Percentiles rank a stretch among this genome's conserved stretches.
These are phyloP conservation scores for Holothuria glaberrima DNA, from an alignment of 35 echinoderm and acorn worm species.

Conservation along the genomic window DNA sequence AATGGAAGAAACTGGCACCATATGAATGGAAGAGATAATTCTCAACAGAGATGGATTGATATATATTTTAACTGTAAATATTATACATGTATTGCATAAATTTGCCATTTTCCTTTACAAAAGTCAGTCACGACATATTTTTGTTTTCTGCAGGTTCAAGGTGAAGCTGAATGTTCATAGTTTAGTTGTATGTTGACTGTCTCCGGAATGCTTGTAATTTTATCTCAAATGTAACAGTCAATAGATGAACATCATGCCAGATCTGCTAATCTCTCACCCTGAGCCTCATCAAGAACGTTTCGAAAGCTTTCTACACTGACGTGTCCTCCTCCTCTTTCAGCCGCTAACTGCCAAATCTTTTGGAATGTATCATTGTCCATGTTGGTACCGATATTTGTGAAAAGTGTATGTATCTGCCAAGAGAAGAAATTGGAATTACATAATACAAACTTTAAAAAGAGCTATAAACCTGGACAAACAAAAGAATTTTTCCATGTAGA, in stretches of 20 bases:
- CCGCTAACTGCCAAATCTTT: slow-evolving; percentile 83
- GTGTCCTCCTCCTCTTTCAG: slow-evolving; percentile 64
- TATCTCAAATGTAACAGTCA: too few relatives aligned
- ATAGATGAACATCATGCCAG: slow-evolving; percentile 1
- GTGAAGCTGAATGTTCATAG: too few relatives aligned
- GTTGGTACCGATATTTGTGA: slow-evolving; percentile 76
- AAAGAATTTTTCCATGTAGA: background rate
- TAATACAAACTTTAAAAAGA: background rate
- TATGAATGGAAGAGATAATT: too few relatives aligned
- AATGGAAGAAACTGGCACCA: too few relatives aligned
- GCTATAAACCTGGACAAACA: background rate
- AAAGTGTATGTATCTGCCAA: slow-evolving; percentile 79
- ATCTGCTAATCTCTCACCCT: slow-evolving; percentile 41
- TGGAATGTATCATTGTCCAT: slow-evolving; percentile 98
- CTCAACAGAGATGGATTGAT: too few relatives aligned
- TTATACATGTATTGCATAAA: too few relatives aligned
- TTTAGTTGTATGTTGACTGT: too few relatives aligned
- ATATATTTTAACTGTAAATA: too few relatives aligned
- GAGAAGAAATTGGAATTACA: slow-evolving; percentile 9
- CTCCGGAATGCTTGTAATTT: too few relatives aligned
- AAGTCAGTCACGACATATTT: too few relatives aligned
- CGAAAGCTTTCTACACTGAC: slow-evolving; percentile 97
- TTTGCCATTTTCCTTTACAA: too few relatives aligned
- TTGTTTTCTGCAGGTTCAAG: too few relatives aligned
- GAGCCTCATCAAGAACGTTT: slow-evolving; percentile 85